Percentiles rank a stretch among this genome's conserved stretches.
Conservation (phyloP, 2,113 vertebrate genomes). For the Oryctolagus cuniculus region mOryCun1.1 NC_091435.1:96996501-96997000, state of each 20-base stretch:
- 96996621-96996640: not conserved
- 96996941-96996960: not conserved
- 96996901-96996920: not conserved
- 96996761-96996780: conserved; percentile 25
- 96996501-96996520: not conserved
- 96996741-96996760: conserved; percentile 5
- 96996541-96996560: not conserved
- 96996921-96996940: conserved; percentile 38
- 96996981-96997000: conserved; percentile 37
- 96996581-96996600: not conserved
- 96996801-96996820: not conserved
- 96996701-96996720: not conserved
- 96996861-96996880: not conserved
- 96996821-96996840: conserved; percentile 22
- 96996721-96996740: not conserved
- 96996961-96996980: not conserved
- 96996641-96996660: not conserved
- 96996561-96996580: not conserved
- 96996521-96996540: not conserved
- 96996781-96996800: not conserved
- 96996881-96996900: not conserved
- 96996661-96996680: not conserved
- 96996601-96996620: not conserved
- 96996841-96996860: not conserved
- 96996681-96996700: not conserved